Evolutionary conservation across 1,140 invertebrate species (phyloP), one percentile per base, ranked within the genome.

Genomic region (Stegodyphus mimosarum): DNA sequence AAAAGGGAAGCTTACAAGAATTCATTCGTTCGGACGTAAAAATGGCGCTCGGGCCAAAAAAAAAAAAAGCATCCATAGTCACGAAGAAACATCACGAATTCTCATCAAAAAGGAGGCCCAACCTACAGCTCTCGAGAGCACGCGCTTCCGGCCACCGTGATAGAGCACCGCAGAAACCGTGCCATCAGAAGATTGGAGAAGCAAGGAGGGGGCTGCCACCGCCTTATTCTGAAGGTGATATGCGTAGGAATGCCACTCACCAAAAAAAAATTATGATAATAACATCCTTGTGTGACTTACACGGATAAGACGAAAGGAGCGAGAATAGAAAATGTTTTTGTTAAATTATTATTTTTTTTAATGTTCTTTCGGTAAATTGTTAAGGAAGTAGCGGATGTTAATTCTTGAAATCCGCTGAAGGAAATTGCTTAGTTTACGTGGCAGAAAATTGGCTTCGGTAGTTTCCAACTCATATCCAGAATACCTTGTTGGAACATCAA

Each of bases 101-200:
- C 79, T 48, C 79, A 81, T 81, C 79, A 81, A 73, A 66, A 81
- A n/a, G 7, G n/a, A 13, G 79, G n/a, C 77, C 77, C 53, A 73
- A 70, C 79, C 79, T 69, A 55, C 18, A n/a, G 15, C 69, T 55
- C 15, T 11, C 10, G 49, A n/a, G 7, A 18, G 52, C 48, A 67
- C 64, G 64, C n/a, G 69, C 78, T 18, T 67, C 66, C 69, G 67
- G 66, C 7, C 15, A n/a, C 66, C 52, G 6, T 80, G 77, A 80
- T 80, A 67, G 52, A 80, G 51, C 69, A 72, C 69, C 55, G 73
- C 79, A 53, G 69, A 73, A 81, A 73, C 73, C 79, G 79, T 73
- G 33, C 53, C 64, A 67, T 7, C 64, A 7, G 52, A 15, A 50
- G 5, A 80, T 18, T 17, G 73, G 55, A 10, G 7, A 71, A 17